Percentiles rank a stretch among this genome's conserved stretches.
These are phyloP conservation scores for Chrysolina americana DNA, from an alignment of 2,888 invertebrate species.

Conservation along the genomic window DNA sequence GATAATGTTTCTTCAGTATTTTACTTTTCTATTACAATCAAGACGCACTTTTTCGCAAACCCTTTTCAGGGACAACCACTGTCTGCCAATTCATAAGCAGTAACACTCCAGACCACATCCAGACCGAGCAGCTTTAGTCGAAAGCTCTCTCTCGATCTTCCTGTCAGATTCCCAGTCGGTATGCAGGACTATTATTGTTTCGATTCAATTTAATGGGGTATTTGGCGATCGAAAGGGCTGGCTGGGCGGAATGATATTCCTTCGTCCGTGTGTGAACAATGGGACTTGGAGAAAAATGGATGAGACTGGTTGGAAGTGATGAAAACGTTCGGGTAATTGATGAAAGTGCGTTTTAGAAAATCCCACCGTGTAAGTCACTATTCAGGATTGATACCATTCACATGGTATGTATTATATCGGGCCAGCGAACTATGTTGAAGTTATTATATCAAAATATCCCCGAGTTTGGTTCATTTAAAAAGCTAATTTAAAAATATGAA, in stretches of 20 bases:
- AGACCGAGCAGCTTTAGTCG: conserved; percentile 5
- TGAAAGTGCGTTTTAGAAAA: background rate
- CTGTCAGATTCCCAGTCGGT: conserved; percentile 1
- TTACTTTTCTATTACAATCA: too few relatives aligned
- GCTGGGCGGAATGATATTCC: background rate
- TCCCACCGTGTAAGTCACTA: background rate
- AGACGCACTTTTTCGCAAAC: background rate
- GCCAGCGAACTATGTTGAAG: too few relatives aligned
- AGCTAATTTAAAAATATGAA: too few relatives aligned
- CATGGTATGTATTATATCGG: too few relatives aligned
- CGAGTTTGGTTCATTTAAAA: too few relatives aligned
- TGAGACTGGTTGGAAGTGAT: background rate
- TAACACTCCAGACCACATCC: conserved; percentile 13
- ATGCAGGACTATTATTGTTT: conserved; percentile 5
- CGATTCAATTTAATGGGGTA: conserved; percentile 9
- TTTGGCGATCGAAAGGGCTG: background rate
- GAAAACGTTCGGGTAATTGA: background rate
- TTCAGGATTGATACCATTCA: background rate
- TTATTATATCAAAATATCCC: too few relatives aligned
- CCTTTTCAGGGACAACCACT: background rate
- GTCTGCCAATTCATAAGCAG: conserved; percentile 1
- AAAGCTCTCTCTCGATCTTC: conserved; percentile 14
- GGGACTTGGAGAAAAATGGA: background rate
- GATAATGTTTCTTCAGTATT: too few relatives aligned
- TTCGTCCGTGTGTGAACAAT: background rate